Evolutionary conservation across 2,888 invertebrate species (phyloP), one percentile per base, ranked within the genome.

Genomic region (Dichetophora obliterata): DNA sequence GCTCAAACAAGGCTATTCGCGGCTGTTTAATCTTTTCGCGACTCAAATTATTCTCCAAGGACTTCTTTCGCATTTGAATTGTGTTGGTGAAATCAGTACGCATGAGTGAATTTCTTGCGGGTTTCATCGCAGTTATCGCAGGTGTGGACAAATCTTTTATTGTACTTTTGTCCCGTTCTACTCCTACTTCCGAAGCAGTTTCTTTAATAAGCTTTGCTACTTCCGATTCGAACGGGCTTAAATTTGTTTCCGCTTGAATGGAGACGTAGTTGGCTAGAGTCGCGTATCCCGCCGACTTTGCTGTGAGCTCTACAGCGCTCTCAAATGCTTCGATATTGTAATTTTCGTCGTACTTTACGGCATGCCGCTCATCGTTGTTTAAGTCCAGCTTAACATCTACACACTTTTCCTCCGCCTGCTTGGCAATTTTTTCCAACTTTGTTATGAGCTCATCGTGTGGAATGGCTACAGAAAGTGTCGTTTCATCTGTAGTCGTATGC

Each of bases 71-170:
- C 89, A 89, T 89, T 78, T 86, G 83, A 37, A 89, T 85, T 27
- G 89, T 89, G 79, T 89, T 89, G 50, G 89, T 88, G 75, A 89
- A 89, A 79, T 89, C 89, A 0, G 89, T 89, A 3, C 85, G 86
- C 89, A 89, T 89, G 14, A 89, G 86, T 9, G 86, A 82, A 8
- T 85, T 85, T 52, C 80, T 84, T 77, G 77, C 48, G 72, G 75
- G 16, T 31, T 43, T 48, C 27, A 48, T 16, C 19, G 77, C 50
- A 52, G 77, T 14, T 66, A 73, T 75, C n/a, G n/a, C n/a, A 16
- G 57, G 43, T 16, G 63, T 27, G 2, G 63, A 63, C 63, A 50
- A 50, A 6, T 68, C 50, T 24, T 76, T 69, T 3, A 43, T 14
- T 19, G 78, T 76, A 5, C 79, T 57, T 43, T 76, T 72, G n/a